Conservation (phyloP, 2,797 vertebrate species). For the Darevskia nairensis region DNA sequence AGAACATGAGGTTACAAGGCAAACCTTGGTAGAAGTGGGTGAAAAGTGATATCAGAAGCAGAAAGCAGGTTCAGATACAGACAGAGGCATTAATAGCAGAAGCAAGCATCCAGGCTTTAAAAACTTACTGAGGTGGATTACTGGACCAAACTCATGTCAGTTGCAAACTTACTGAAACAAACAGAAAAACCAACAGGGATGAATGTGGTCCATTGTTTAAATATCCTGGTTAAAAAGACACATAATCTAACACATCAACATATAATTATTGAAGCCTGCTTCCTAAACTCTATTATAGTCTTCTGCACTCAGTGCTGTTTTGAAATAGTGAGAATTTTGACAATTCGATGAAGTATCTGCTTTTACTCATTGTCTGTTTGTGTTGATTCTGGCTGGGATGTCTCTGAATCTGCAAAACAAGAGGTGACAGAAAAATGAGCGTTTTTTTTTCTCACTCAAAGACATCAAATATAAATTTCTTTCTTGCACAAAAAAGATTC, state of each 20-base stretch:
- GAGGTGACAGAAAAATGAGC: constrained; percentile 2
- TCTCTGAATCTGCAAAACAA: constrained; percentile 58
- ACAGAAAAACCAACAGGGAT: neutral
- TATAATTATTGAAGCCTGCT: neutral
- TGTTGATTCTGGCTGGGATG: constrained; percentile 20
- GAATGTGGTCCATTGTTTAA: neutral
- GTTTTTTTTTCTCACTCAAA: neutral
- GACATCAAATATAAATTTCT: neutral
- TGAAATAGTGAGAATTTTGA: constrained; percentile 5
- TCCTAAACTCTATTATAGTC: neutral
- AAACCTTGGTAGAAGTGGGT: neutral
- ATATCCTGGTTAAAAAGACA: constrained; percentile 15
- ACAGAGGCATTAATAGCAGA: neutral
- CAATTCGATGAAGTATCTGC: rapidly evolving
- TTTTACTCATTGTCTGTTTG: constrained; percentile 52
- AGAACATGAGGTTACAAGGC: neutral
- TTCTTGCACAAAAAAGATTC: neutral
- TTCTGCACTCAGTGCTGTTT: constrained; percentile 26
- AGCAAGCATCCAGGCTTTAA: constrained; percentile 6
- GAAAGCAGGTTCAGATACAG: constrained; percentile 2
- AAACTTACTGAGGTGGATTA: constrained; percentile 16
- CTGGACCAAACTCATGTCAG: constrained; percentile 6
- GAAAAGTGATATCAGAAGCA: neutral
- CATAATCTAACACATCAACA: constrained; percentile 6
- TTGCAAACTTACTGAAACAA: neutral